These are phyloP conservation scores for Otocyon megalotis DNA, from an alignment of 2,113 vertebrate species.

Conservation along the genomic window DNA sequence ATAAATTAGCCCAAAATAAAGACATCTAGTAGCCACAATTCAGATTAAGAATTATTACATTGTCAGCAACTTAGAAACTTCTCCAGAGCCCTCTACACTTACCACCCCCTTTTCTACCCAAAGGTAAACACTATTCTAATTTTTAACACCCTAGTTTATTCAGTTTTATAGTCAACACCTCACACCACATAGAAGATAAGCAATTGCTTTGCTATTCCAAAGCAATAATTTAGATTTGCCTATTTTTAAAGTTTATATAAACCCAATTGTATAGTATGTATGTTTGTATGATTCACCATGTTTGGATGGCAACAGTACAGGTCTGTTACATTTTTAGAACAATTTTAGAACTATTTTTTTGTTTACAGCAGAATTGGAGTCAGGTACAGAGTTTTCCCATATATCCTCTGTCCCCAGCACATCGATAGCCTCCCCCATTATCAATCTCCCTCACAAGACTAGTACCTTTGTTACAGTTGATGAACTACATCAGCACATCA, in stretches of 20 bases:
- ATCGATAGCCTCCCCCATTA: neutral
- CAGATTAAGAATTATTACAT: neutral
- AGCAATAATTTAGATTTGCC: neutral
- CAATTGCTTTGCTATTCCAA: neutral
- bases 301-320: neutral
- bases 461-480: neutral
- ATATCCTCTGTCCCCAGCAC: neutral
- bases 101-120: neutral
- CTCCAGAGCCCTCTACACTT: neutral
- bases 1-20: neutral
- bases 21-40: neutral
- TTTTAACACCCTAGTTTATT: neutral
- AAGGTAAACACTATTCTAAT: neutral
- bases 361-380: neutral
- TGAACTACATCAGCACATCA: neutral
- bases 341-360: neutral
- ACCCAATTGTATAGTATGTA: neutral
- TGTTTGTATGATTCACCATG: neutral
- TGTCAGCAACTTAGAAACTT: neutral
- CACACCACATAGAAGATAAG: neutral
- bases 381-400: neutral
- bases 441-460: neutral
- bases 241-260: neutral
- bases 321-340: neutral
- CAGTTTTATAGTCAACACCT: neutral